These are phyloP conservation scores for Amphilophus citrinellus DNA, from an alignment of 2,113 vertebrate genomes.

Conservation along the genomic window DNA sequence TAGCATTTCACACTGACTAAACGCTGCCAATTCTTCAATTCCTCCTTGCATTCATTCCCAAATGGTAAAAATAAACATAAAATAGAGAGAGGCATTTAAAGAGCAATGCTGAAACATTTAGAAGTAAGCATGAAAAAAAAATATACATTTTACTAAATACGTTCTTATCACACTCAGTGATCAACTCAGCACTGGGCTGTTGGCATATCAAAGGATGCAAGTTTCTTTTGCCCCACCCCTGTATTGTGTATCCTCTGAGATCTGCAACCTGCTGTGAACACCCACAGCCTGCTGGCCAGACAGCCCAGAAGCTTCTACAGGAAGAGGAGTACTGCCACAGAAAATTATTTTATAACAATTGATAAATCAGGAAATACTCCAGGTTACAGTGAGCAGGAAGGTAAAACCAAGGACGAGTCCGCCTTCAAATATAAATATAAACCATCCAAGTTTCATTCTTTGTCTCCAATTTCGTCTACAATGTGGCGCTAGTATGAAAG, in stretches of 20 bases:
- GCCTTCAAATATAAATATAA: not conserved
- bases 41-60: not conserved
- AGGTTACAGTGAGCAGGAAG: not conserved
- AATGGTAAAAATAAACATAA: slow-evolving; percentile 11
- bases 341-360: slow-evolving; percentile 1
- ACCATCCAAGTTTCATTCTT: slow-evolving; percentile 5
- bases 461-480: not conserved
- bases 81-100: not conserved
- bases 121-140: not conserved
- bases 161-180: not conserved
- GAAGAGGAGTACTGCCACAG: slow-evolving; percentile 18
- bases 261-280: slow-evolving; percentile 62
- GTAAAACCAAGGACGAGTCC: not conserved
- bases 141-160: not conserved
- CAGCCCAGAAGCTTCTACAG: slow-evolving; percentile 60
- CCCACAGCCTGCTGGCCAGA: slow-evolving; percentile 61
- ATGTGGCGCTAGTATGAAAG: not conserved
- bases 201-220: slow-evolving; percentile 22
- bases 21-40: not conserved
- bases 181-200: not conserved
- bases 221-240: slow-evolving; percentile 69
- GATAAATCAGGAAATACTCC: not conserved
- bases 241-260: slow-evolving; percentile 60
- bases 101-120: not conserved
- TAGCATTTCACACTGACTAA: slow-evolving; percentile 4